These are phyloP conservation scores for Bombus haemorrhoidalis DNA, from an alignment of 1,140 invertebrate genomes.

Conservation along the genomic window DNA sequence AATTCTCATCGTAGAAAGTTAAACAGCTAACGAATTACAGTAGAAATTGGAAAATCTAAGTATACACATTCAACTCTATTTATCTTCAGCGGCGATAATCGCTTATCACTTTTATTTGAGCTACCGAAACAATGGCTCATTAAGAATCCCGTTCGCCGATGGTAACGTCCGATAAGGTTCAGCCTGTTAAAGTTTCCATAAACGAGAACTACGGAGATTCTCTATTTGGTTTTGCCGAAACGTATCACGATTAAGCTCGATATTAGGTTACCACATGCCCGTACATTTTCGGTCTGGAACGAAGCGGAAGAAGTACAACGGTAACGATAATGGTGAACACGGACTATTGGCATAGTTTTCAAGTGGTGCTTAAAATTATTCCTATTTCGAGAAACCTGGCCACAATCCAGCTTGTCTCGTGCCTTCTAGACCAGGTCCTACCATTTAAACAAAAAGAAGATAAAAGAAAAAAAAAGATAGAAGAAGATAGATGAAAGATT, in stretches of 20 bases:
- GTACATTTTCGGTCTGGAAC: slow-evolving; percentile 41
- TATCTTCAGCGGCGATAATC: background rate
- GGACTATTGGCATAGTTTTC: slow-evolving; percentile 68
- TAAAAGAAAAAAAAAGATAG: no score
- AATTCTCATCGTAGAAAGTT: background rate
- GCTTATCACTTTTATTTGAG: background rate
- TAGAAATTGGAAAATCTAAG: background rate
- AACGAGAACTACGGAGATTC: background rate
- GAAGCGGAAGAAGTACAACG: slow-evolving; percentile 52
- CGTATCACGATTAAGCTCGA: slow-evolving; percentile 44
- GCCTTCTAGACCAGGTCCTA: slow-evolving; percentile 11
- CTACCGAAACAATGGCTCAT: background rate
- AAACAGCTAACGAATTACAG: background rate
- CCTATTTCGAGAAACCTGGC: slow-evolving; percentile 56
- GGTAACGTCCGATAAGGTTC: slow-evolving; percentile 3
- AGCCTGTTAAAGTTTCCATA: slow-evolving; percentile 11
- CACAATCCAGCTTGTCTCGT: slow-evolving; percentile 35
- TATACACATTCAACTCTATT: background rate
- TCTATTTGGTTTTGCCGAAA: slow-evolving; percentile 13
- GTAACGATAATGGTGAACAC: slow-evolving; percentile 67
- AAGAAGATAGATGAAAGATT: background rate
- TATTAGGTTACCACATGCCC: slow-evolving; percentile 43
- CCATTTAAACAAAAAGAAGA: background rate
- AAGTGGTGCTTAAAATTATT: slow-evolving; percentile 66
- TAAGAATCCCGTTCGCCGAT: slow-evolving; percentile 15